These are phyloP conservation scores for Drosophila siamana DNA, from an alignment of 2,888 invertebrate genomes.

Conservation along the genomic window DNA sequence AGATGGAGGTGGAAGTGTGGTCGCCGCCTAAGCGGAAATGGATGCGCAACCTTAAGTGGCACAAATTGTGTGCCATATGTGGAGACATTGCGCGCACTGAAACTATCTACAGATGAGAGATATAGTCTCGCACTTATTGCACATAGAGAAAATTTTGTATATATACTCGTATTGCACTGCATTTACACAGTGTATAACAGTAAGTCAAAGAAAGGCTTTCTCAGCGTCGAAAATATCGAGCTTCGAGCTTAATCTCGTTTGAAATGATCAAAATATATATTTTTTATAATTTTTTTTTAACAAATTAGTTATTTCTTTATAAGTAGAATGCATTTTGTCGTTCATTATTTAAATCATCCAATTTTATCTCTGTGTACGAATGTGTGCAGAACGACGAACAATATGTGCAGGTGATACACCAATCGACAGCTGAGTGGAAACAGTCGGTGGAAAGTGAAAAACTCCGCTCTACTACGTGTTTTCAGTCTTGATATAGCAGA, in stretches of 20 bases:
- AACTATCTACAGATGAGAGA: constrained; percentile 51
- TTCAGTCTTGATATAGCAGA: background rate
- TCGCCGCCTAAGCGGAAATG: constrained; percentile 73
- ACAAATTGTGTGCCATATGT: constrained; percentile 74
- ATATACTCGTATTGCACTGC: too few relatives aligned
- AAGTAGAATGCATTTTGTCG: too few relatives aligned
- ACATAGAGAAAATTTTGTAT: too few relatives aligned
- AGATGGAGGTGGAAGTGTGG: constrained; percentile 3
- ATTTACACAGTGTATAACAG: too few relatives aligned
- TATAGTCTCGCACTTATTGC: constrained; percentile 16
- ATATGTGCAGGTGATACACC: constrained; percentile 39
- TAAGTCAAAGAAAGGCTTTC: too few relatives aligned
- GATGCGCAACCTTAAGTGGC: constrained; percentile 80
- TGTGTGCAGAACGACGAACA: background rate
- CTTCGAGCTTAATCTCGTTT: too few relatives aligned
- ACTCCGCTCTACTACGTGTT: background rate
- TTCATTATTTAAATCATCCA: background rate
- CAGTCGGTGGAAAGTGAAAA: background rate
- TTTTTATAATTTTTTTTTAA: too few relatives aligned
- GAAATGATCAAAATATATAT: too few relatives aligned
- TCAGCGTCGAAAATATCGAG: too few relatives aligned
- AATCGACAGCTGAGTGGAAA: constrained; percentile 1
- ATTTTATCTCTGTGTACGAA: background rate
- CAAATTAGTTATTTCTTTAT: too few relatives aligned
- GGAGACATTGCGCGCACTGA: constrained; percentile 47